Evolutionary conservation across 2,797 vertebrate genomes (phyloP).

Genomic region (Erpetoichthys calabaricus): DNA sequence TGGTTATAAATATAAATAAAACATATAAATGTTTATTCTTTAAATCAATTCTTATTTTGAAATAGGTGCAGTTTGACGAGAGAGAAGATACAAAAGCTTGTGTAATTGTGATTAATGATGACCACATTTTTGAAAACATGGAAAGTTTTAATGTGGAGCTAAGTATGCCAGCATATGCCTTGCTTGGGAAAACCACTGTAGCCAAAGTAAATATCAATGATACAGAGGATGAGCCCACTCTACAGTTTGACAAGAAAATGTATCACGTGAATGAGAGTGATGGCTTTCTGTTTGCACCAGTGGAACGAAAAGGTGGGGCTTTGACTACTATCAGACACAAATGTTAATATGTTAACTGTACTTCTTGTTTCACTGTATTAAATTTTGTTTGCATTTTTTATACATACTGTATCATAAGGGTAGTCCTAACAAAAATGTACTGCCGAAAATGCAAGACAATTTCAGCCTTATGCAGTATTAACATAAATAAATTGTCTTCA

Average conservation of each 20-base stretch:
- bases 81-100: slow-evolving; percentile 82
- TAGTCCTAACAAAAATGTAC: too few relatives aligned
- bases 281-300: slow-evolving; percentile 57
- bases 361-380: too few relatives aligned
- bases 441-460: too few relatives aligned
- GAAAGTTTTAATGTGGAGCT: slow-evolving; percentile 83
- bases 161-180: slow-evolving; percentile 83
- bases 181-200: slow-evolving; percentile 63
- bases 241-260: slow-evolving; percentile 78
- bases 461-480: too few relatives aligned
- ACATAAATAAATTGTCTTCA: too few relatives aligned
- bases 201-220: slow-evolving; percentile 68
- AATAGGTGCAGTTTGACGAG: slow-evolving; percentile 92
- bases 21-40: too few relatives aligned
- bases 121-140: slow-evolving; percentile 64
- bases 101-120: slow-evolving; percentile 73
- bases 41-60: too few relatives aligned
- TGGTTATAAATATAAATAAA: too few relatives aligned
- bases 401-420: too few relatives aligned
- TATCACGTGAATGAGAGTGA: slow-evolving; percentile 74
- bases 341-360: too few relatives aligned
- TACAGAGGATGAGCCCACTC: slow-evolving; percentile 74
- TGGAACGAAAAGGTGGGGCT: slow-evolving; percentile 76
- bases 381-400: too few relatives aligned
- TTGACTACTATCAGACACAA: not conserved